phyloP scores from a whole-genome alignment of 2,797 vertebrate genomes.

The Petrocephalus schoutedeni region DNA sequence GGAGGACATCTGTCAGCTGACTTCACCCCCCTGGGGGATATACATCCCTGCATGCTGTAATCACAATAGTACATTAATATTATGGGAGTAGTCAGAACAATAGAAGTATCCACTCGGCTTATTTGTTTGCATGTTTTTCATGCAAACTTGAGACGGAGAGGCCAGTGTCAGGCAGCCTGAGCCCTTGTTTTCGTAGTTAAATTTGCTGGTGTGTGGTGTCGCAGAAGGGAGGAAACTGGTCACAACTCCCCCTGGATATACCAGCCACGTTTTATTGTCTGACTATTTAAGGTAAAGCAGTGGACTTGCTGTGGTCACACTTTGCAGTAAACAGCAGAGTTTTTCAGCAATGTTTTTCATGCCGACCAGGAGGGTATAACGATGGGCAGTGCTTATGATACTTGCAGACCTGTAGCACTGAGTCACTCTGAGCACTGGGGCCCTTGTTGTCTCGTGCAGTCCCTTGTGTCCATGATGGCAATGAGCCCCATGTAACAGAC shows the following conservation, averaged over 20 bases:
- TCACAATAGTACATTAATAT: not conserved
- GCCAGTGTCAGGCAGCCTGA: not conserved
- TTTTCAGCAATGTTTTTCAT: not conserved
- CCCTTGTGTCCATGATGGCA: not conserved
- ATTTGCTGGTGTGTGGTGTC: not conserved
- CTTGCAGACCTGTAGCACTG: not conserved
- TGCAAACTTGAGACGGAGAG: not conserved
- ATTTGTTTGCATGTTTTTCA: not conserved
- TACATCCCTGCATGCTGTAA: not conserved
- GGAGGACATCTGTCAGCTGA: not conserved
- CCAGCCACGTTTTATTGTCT: not conserved
- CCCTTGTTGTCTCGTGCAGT: not conserved
- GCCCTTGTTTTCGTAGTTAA: not conserved
- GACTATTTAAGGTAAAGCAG: not conserved
- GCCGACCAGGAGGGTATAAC: not conserved
- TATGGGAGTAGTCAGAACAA: not conserved
- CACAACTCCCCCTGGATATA: not conserved
- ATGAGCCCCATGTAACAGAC: not conserved
- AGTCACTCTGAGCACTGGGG: not conserved
- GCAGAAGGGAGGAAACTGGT: not conserved
- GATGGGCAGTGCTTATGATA: not conserved
- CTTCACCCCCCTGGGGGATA: not conserved
- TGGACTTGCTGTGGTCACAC: not conserved
- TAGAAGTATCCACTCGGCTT: not conserved
- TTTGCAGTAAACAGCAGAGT: not conserved